Base-by-base conservation (phyloP, 1,140 invertebrate species). In the Argopecten irradians region DNA sequence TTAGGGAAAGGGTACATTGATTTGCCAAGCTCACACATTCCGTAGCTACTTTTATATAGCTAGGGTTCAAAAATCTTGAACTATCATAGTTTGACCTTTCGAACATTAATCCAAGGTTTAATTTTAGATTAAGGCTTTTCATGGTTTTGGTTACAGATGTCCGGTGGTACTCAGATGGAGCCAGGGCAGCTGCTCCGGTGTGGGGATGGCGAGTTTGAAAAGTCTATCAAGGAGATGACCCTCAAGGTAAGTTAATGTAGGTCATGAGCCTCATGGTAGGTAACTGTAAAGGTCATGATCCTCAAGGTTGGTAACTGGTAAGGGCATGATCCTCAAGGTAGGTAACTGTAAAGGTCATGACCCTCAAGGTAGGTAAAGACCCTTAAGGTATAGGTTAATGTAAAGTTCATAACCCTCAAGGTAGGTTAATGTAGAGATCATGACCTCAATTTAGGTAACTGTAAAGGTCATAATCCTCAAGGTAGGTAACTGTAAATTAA, bases 391-490 rank as follows among this genome's bases (percentile, higher is more conserved):
- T n/a, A n/a, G n/a, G n/a, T n/a, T n/a, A n/a, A n/a, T n/a, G n/a
- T n/a, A n/a, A 87, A 91, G 83, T 89, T 90, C 5, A 91, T 93
- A 90, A 84, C 91, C 35, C 86, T 91, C 85, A 93, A 93, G 89
- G 93, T 93, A 84, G 16, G 83, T 82, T 28, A 87, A 16, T 22
- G 43, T 87, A 33, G 35, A n/a, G 33, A 82, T 14, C 19, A 34
- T 82, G n/a, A 13, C 32, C 13, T 33, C 14, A 19, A 19, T 13
- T 13, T n/a, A n/a, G n/a, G n/a, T n/a, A n/a, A n/a, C 43, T 34
- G 92, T 93, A 43, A 87, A 91, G 83, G 90, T 90, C 5, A 91
- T 93, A 90, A 84, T 91, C 35, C 86, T 91, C 85, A 93, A 93
- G 89, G 93, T 93, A 84, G 16, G 83, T 82, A 14, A 87, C n/a